These are phyloP conservation scores for Alosa sapidissima DNA, from an alignment of 2,797 vertebrate genomes.

Conservation along the genomic window DNA sequence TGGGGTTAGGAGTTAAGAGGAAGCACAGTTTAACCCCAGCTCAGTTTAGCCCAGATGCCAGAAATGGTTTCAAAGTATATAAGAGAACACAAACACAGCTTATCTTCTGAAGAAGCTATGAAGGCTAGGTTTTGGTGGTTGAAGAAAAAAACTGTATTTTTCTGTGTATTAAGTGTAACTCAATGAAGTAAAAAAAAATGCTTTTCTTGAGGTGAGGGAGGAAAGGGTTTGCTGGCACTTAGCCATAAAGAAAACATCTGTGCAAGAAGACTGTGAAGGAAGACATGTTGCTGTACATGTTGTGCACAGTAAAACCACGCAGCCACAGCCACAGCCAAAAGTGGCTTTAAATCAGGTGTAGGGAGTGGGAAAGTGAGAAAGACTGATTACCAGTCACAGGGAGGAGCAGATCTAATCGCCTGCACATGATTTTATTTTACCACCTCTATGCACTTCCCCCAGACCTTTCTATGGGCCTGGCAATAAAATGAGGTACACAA, in stretches of 20 bases:
- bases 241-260: background rate
- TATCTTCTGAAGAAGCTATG: too few relatives aligned
- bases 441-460: background rate
- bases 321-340: background rate
- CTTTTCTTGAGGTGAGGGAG: too few relatives aligned
- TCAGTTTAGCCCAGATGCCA: background rate
- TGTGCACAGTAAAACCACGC: background rate
- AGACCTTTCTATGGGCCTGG: background rate
- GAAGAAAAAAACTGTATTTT: background rate
- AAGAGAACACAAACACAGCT: too few relatives aligned
- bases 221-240: background rate
- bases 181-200: background rate
- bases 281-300: background rate
- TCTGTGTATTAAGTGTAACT: background rate
- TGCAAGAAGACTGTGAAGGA: background rate
- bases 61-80: background rate
- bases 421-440: background rate
- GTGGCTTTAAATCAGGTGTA: conserved; percentile 5
- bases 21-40: background rate
- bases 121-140: too few relatives aligned
- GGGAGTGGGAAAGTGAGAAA: background rate
- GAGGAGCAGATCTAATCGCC: background rate
- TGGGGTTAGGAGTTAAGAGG: background rate
- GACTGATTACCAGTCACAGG: background rate
- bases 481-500: background rate